phyloP scores from a whole-genome alignment of 2,797 vertebrate species.

The Botia kubotai region DNA sequence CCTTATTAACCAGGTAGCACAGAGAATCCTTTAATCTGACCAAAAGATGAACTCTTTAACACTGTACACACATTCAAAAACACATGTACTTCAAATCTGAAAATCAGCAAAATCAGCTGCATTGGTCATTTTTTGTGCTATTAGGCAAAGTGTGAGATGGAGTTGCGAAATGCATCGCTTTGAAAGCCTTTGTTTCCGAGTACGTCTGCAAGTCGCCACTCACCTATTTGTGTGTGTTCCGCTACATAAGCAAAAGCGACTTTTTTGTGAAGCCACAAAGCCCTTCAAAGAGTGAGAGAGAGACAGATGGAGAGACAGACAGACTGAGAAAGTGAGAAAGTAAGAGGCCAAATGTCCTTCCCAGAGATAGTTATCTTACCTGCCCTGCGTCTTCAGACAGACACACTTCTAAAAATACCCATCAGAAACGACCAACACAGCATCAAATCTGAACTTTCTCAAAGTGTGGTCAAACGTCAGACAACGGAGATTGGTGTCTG shows the following conservation, averaged over 20 bases:
- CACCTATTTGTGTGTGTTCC: conserved; percentile 60
- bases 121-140: conserved; percentile 29
- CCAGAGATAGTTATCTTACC: conserved; percentile 80
- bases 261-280: conserved; percentile 75
- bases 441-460: conserved; percentile 63
- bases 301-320: conserved; percentile 18
- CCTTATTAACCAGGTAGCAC: not conserved
- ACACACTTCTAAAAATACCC: conserved; percentile 70
- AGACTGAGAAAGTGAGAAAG: conserved; percentile 33
- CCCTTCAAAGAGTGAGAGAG: conserved; percentile 68
- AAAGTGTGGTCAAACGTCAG: conserved; percentile 65
- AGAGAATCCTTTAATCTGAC: conserved; percentile 25
- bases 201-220: conserved; percentile 55
- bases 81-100: not conserved
- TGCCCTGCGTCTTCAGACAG: conserved; percentile 65
- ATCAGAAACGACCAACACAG: conserved; percentile 64
- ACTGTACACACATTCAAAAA: not conserved
- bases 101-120: not conserved
- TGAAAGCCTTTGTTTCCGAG: conserved; percentile 56
- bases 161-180: conserved; percentile 51
- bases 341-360: conserved; percentile 57
- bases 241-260: conserved; percentile 66
- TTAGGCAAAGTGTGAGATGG: conserved; percentile 31
- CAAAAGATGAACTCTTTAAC: conserved; percentile 1
- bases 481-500: conserved; percentile 43